Evolutionary conservation across 2,888 invertebrate species (phyloP).

Genomic region (Pyrrhosoma nymphula): DNA sequence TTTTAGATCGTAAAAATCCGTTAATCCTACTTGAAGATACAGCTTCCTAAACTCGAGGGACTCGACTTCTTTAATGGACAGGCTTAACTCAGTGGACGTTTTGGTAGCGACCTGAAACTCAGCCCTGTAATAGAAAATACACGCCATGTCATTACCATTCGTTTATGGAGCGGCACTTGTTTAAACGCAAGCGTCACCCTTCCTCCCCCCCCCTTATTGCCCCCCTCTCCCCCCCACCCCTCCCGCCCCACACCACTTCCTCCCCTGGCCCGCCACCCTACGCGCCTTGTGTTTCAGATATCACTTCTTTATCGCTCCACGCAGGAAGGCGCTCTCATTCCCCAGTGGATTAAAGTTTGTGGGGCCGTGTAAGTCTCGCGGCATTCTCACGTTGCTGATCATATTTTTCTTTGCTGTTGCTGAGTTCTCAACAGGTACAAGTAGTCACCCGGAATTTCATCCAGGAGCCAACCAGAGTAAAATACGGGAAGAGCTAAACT

Average conservation of each 20-base stretch:
- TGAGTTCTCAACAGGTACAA: too few relatives aligned
- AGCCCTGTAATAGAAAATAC: too few relatives aligned
- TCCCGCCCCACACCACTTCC: not conserved
- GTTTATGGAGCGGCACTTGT: constrained; percentile 20
- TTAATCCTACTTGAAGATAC: too few relatives aligned
- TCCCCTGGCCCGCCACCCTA: not conserved
- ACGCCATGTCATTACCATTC: too few relatives aligned
- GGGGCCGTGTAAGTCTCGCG: not conserved
- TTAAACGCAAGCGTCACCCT: not conserved
- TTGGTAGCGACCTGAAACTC: too few relatives aligned
- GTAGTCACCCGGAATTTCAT: too few relatives aligned
- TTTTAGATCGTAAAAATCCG: too few relatives aligned
- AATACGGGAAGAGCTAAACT: too few relatives aligned
- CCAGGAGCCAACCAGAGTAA: too few relatives aligned
- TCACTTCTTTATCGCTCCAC: not conserved
- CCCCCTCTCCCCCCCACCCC: not conserved
- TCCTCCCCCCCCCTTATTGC: not conserved
- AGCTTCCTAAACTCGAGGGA: too few relatives aligned
- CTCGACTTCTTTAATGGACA: too few relatives aligned
- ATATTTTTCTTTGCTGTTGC: not conserved
- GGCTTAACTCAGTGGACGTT: too few relatives aligned
- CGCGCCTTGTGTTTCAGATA: not conserved
- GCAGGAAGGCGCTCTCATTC: not conserved
- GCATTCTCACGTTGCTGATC: not conserved
- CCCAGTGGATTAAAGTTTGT: not conserved